Evolutionary conservation across 2,113 vertebrate genomes (phyloP), one percentile per base, ranked within the genome.

Genomic region (Microtus ochrogaster): DNA sequence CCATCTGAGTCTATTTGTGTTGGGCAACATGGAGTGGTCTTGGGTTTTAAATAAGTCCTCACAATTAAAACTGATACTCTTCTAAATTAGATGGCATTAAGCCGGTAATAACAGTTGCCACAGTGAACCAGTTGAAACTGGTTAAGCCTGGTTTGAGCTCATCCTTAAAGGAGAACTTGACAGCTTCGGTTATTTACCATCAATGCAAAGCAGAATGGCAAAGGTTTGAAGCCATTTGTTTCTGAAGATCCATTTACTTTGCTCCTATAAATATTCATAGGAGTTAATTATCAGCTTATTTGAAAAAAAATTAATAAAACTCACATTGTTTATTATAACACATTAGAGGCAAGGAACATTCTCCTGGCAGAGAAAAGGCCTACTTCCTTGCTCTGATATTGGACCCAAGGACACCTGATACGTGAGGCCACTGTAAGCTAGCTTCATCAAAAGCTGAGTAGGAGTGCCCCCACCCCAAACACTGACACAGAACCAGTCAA

Each of bases 231-330:
- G 22, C 70, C 24, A 65, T 47, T 92, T 91, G 58, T 90, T 87
- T 93, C 68, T 68, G 63, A 91, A 21, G 39, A 92, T 47, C 16
- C 33, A 92, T 66, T 87, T 84, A 94, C 74, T 70, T 93, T 58
- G 44, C 7, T 90, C 10, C 16, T 44, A 66, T 76, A 94, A 91
- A 87, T 96, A 90, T 79, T 85, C 82, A 89, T 70, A 82, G 63
- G 87, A 93, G 87, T 87, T 9, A 95, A 92, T 81, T 72, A 91
- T 17, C 55, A 86, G 52, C 39, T 88, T 96, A 95, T 55, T 61
- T 83, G 36, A 90, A 92, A 93, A 93, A 93, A 21, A 94, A 93
- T 78, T 68, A 78, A 86, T 94, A 94, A 84, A 89, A 77, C 73
- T 65, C 52, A 52, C 44, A 92, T 24, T 63, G 82, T 92, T 73